A percentile compares a stretch with the other conserved stretches of the same genome.
Evolutionary conservation across 2,113 vertebrate genomes (phyloP).

Genomic region (Apteryx mantelli): DNA sequence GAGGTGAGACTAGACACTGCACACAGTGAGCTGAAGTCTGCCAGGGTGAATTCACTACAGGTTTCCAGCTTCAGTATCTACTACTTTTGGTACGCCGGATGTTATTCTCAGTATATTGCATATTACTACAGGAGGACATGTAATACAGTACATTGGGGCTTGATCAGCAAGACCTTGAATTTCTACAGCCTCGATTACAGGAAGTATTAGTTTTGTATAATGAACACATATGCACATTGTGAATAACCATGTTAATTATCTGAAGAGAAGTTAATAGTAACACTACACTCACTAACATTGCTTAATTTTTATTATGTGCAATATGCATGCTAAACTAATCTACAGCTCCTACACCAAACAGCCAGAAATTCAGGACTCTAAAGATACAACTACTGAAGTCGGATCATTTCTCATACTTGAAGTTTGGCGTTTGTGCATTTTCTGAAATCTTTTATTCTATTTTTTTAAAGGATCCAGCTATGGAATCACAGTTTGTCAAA

Average conservation of each 20-base stretch:
- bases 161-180: neutral
- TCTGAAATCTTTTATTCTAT: conserved; percentile 50
- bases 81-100: neutral
- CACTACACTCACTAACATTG: neutral
- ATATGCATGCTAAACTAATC: conserved; percentile 30
- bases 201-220: neutral
- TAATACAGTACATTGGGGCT: neutral
- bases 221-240: neutral
- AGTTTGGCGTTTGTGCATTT: conserved; percentile 34
- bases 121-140: neutral
- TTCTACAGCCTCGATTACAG: neutral
- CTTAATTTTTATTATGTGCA: conserved; percentile 40
- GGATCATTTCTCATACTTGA: conserved; percentile 37
- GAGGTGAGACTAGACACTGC: neutral
- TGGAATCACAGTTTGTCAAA: conserved; percentile 62
- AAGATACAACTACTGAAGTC: neutral
- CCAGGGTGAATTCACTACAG: neutral
- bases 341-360: neutral
- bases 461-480: conserved; percentile 39
- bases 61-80: neutral
- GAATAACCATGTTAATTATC: conserved; percentile 29
- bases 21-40: neutral
- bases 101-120: neutral
- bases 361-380: neutral
- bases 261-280: conserved; percentile 44